A percentile compares a stretch with the other conserved stretches of the same genome.
Conservation (phyloP, 2,888 invertebrate genomes). For the Chrysodeixis includens region DNA sequence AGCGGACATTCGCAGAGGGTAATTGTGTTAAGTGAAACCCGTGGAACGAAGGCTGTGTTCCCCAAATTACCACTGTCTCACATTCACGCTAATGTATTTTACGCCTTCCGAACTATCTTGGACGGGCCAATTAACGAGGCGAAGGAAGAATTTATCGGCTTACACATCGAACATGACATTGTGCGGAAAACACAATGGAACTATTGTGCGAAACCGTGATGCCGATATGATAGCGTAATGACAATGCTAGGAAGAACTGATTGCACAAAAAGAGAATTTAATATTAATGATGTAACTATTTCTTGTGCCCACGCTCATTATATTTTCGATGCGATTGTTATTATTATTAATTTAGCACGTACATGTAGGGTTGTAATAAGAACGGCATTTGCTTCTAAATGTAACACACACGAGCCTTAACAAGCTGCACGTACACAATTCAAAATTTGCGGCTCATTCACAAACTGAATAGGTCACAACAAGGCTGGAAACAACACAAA, state of each 20-base stretch:
- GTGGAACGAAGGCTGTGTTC: conserved; percentile 51
- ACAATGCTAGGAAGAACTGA: conserved; percentile 10
- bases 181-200: conserved; percentile 46
- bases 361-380: no score
- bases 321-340: no score
- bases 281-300: neutral
- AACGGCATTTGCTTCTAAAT: neutral
- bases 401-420: neutral
- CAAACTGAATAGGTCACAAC: neutral
- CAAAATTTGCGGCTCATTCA: neutral
- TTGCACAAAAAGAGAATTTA: neutral
- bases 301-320: neutral
- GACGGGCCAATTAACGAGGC: conserved; percentile 54
- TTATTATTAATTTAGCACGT: no score
- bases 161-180: conserved; percentile 43
- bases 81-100: conserved; percentile 62
- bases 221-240: conserved; percentile 33
- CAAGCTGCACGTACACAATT: neutral
- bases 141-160: conserved; percentile 43
- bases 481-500: neutral
- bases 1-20: conserved; percentile 26
- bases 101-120: conserved; percentile 46
- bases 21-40: conserved; percentile 69
- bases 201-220: conserved; percentile 34
- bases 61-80: conserved; percentile 63